phyloP scores from a whole-genome alignment of 1,140 invertebrate species.

The Leucophenga varia region DNA sequence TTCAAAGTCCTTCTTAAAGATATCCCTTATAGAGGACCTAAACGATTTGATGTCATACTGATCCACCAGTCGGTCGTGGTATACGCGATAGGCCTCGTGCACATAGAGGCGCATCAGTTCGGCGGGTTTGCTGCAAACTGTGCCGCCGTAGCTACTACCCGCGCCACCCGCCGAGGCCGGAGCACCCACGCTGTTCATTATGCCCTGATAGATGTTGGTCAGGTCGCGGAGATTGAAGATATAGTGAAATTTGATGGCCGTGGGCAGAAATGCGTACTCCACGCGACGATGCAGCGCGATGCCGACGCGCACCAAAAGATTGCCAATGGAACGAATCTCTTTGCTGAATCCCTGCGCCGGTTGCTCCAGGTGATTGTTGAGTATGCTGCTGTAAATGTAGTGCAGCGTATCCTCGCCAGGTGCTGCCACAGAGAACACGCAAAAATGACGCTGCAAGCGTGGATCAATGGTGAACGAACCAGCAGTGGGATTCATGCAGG shows the following conservation, averaged over 20 bases:
- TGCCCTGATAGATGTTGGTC: slow-evolving; percentile 79
- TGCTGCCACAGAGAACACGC: slow-evolving; percentile 84
- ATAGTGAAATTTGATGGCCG: slow-evolving; percentile 92
- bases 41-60: slow-evolving; percentile 73
- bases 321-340: slow-evolving; percentile 61
- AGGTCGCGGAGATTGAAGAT: slow-evolving; percentile 89
- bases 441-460: slow-evolving; percentile 86
- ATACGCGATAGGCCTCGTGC: slow-evolving; percentile 85
- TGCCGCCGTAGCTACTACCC: slow-evolving; percentile 46
- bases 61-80: slow-evolving; percentile 83
- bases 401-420: slow-evolving; percentile 75
- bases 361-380: slow-evolving; percentile 72
- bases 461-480: slow-evolving; percentile 91
- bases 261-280: slow-evolving; percentile 76
- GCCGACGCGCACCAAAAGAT: slow-evolving; percentile 68
- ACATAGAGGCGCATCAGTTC: slow-evolving; percentile 80
- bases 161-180: too few species aligned
- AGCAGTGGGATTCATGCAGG: slow-evolving; percentile 93
- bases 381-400: slow-evolving; percentile 81
- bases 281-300: slow-evolving; percentile 75
- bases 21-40: slow-evolving; percentile 70
- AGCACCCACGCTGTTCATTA: slow-evolving; percentile 39
- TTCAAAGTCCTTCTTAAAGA: slow-evolving; percentile 83
- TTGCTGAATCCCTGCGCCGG: slow-evolving; percentile 67
- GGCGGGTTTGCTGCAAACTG: slow-evolving; percentile 62